Evolutionary conservation across 2,113 vertebrate genomes (phyloP).

Genomic region (Salvator merianae): DNA sequence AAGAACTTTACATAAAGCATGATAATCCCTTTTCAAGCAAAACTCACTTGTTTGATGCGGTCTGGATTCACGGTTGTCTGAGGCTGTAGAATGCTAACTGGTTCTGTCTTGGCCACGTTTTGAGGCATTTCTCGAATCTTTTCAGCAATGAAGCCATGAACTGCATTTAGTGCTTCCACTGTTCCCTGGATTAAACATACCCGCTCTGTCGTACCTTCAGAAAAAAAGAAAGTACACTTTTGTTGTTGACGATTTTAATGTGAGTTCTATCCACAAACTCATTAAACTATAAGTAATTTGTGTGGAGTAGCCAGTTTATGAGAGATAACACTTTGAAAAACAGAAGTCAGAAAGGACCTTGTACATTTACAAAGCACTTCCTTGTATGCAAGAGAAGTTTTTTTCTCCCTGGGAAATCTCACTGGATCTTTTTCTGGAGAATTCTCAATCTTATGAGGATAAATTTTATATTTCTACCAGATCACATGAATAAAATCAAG

Average conservation of each 20-base stretch:
- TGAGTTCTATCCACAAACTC: background rate
- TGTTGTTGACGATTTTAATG: constrained; percentile 18
- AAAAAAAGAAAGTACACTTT: constrained; percentile 42
- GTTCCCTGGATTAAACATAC: constrained; percentile 99
- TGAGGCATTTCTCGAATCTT: constrained; percentile 99
- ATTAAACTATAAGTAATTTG: background rate
- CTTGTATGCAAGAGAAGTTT: background rate
- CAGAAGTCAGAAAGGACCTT: background rate
- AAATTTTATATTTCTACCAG: background rate
- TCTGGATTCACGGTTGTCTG: constrained; percentile 99
- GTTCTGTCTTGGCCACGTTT: constrained; percentile 97
- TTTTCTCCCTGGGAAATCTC: background rate
- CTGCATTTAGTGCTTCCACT: constrained; percentile 96
- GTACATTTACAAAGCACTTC: background rate
- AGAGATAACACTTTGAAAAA: background rate
- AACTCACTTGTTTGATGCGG: constrained; percentile 98
- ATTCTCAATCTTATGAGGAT: background rate
- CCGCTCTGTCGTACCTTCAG: constrained; percentile 94
- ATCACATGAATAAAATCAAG: background rate
- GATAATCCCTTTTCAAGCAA: constrained; percentile 70
- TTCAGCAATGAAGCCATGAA: constrained; percentile 99
- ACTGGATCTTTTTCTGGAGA: background rate
- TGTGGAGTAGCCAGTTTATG: background rate
- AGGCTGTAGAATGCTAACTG: constrained; percentile 98
- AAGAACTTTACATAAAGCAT: constrained; percentile 58